A percentile compares a stretch with the other conserved stretches of the same genome.
These are phyloP conservation scores for Triplophysa yarkandensis DNA, from an alignment of 2,797 vertebrate species.

Conservation along the genomic window DNA sequence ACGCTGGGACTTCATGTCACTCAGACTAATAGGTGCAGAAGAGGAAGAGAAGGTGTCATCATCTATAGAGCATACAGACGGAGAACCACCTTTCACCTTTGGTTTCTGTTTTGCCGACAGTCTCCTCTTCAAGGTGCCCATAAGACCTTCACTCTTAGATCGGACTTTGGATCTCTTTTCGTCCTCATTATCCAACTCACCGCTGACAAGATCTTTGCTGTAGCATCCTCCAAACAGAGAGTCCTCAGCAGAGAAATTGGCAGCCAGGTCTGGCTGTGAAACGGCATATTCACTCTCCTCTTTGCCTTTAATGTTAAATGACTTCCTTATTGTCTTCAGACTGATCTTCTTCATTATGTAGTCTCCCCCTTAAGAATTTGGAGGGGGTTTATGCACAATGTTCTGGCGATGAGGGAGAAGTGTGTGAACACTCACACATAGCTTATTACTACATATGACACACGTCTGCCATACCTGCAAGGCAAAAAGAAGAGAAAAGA, in stretches of 20 bases:
- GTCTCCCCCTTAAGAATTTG: conserved; percentile 40
- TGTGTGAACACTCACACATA: conserved; percentile 45
- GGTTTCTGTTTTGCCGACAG: conserved; percentile 85
- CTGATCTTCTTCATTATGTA: conserved; percentile 91
- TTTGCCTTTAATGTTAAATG: conserved; percentile 88
- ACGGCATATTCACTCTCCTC: conserved; percentile 83
- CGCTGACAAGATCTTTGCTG: conserved; percentile 79
- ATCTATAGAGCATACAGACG: conserved; percentile 74
- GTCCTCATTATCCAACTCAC: conserved; percentile 78
- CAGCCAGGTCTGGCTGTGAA: conserved; percentile 74
- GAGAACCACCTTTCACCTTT: conserved; percentile 79
- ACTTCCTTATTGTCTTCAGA: conserved; percentile 88
- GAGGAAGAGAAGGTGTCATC: conserved; percentile 85
- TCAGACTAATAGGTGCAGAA: conserved; percentile 82
- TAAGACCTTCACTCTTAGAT: conserved; percentile 84
- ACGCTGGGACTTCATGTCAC: conserved; percentile 79
- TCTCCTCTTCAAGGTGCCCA: conserved; percentile 85
- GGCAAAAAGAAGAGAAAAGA: conserved; percentile 6
- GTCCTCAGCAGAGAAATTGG: conserved; percentile 82
- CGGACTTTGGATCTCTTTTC: conserved; percentile 77
- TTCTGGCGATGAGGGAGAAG: conserved; percentile 43
- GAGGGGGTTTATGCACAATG: conserved; percentile 41
- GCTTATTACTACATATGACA: conserved; percentile 33
- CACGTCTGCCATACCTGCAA: conserved; percentile 37
- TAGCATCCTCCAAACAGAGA: conserved; percentile 83